A percentile compares a stretch with the other conserved stretches of the same genome.
phyloP scores from a whole-genome alignment of 2,797 vertebrate species.

The Octomys mimax region DNA sequence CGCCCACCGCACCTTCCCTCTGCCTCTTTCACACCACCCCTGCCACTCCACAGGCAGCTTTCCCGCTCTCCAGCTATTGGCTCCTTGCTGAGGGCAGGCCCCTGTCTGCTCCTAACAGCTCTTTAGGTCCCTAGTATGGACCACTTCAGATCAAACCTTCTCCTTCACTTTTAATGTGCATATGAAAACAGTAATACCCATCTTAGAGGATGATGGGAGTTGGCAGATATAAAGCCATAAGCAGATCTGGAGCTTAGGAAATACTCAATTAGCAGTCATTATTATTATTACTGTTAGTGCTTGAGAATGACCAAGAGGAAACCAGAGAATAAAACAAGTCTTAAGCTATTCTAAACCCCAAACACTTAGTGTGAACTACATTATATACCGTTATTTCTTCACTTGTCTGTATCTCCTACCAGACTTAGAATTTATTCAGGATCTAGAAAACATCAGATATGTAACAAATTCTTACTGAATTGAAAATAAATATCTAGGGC shows the following conservation, averaged over 20 bases:
- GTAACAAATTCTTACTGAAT: slow-evolving; percentile 24
- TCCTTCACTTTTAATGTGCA: slow-evolving; percentile 21
- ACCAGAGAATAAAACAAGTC: slow-evolving; percentile 3
- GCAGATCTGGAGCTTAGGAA: background rate
- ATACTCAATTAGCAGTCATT: background rate
- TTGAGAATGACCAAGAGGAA: background rate
- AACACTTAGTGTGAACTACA: background rate
- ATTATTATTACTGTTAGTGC: background rate
- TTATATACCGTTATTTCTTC: background rate
- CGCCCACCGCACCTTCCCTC: background rate
- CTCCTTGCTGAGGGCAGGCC: background rate
- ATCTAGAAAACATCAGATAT: slow-evolving; percentile 24
- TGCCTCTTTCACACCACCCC: background rate
- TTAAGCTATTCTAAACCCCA: background rate
- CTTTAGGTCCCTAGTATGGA: background rate
- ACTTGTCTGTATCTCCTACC: background rate
- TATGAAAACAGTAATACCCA: background rate
- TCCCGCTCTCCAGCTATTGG: background rate
- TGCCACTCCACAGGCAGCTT: background rate
- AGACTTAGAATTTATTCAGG: slow-evolving; percentile 25
- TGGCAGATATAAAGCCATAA: background rate
- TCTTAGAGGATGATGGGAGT: background rate
- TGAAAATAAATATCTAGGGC: background rate
- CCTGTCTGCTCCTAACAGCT: background rate
- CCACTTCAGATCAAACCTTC: background rate